These are phyloP conservation scores for Oreochromis mossambicus DNA, from an alignment of 2,797 vertebrate genomes.

Conservation along the genomic window DNA sequence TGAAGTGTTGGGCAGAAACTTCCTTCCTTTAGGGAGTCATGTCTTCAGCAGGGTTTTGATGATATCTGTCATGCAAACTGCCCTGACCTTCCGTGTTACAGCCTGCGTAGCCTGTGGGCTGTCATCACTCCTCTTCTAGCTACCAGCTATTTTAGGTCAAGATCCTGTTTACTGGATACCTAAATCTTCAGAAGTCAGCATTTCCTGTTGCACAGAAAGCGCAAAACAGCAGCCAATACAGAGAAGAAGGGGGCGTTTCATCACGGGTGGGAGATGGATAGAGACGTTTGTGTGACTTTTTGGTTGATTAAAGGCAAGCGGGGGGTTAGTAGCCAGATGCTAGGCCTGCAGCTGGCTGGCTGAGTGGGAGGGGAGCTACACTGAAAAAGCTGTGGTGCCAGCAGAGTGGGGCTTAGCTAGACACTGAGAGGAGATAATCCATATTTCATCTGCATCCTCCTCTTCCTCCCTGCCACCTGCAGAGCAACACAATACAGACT, in stretches of 20 bases:
- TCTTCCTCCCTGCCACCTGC: constrained; percentile 62
- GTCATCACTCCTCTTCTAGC: constrained; percentile 25
- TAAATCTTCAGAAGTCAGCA: constrained; percentile 52
- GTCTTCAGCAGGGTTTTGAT: constrained; percentile 25
- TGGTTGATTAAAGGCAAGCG: constrained; percentile 57
- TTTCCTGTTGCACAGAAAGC: constrained; percentile 53
- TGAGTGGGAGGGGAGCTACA: constrained; percentile 53
- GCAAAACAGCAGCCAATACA: constrained; percentile 3
- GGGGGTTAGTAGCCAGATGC: constrained; percentile 48
- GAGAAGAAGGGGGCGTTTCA: constrained; percentile 1
- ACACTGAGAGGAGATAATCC: constrained; percentile 68
- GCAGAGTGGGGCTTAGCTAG: constrained; percentile 60
- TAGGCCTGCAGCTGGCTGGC: constrained; percentile 51
- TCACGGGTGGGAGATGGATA: constrained; percentile 10
- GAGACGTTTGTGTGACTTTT: constrained; percentile 26
- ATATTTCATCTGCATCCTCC: constrained; percentile 71
- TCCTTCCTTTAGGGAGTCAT: constrained; percentile 53
- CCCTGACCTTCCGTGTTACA: constrained; percentile 29
- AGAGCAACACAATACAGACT: constrained; percentile 44
- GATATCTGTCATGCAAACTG: constrained; percentile 42
- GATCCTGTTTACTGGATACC: constrained; percentile 60
- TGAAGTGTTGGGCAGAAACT: constrained; percentile 34
- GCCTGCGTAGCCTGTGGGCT: constrained; percentile 15
- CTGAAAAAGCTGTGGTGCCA: constrained; percentile 49
- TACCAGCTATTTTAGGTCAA: constrained; percentile 49